Conservation (phyloP, 2,888 invertebrate genomes). For the Epirrhoe tristata region DNA sequence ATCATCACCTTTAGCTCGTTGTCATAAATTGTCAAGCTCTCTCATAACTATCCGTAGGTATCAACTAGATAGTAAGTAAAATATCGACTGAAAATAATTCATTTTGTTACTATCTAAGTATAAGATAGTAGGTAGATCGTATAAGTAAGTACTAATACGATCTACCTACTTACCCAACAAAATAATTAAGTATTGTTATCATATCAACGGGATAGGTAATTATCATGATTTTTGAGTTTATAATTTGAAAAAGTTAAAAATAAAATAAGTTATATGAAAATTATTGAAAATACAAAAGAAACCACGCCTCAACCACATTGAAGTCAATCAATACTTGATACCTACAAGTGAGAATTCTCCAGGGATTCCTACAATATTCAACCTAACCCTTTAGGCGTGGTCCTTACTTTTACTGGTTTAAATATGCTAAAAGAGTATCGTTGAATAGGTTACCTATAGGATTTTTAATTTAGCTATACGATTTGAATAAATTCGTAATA, state of each 20-base stretch:
- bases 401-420: not conserved
- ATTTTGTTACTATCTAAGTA: too few species aligned
- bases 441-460: not conserved
- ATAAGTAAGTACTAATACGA: too few species aligned
- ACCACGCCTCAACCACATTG: slow-evolving; percentile 1
- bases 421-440: not conserved
- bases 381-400: not conserved
- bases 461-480: not conserved
- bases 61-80: too few species aligned
- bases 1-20: not conserved
- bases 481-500: slow-evolving; percentile 11
- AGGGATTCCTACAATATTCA: not conserved
- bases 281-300: not conserved
- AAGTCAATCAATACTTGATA: slow-evolving; percentile 5
- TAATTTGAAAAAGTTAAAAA: too few species aligned
- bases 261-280: not conserved
- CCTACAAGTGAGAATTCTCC: not conserved
- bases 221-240: too few species aligned
- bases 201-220: too few species aligned
- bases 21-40: not conserved
- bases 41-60: not conserved
- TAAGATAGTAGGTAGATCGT: too few species aligned
- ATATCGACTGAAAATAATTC: not conserved
- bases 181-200: too few species aligned
- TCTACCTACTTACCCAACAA: too few species aligned